Conservation (phyloP, 1,140 invertebrate species). For the Nilaparvata lugens region DNA sequence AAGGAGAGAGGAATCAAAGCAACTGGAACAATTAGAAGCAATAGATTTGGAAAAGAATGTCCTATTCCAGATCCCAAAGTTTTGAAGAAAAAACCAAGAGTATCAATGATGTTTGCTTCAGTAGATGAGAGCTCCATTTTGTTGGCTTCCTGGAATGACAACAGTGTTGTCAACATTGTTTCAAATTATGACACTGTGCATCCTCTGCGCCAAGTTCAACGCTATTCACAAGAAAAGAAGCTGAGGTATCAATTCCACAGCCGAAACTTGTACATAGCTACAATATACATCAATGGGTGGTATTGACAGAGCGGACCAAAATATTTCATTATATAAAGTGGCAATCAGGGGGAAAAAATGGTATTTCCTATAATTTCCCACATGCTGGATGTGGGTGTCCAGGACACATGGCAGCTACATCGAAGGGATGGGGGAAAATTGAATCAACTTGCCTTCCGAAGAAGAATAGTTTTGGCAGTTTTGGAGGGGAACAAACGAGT, state of each 20-base stretch:
- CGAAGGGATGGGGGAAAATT: conserved; percentile 21
- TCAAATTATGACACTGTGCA: conserved; percentile 10
- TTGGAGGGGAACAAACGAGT: conserved; percentile 3
- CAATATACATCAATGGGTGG: conserved; percentile 17
- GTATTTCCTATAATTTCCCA: conserved; percentile 32
- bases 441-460: conserved; percentile 23
- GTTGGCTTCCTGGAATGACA: conserved; percentile 16
- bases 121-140: background rate
- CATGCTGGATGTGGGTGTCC: conserved; percentile 27
- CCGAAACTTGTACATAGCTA: conserved; percentile 2
- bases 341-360: conserved; percentile 32
- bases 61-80: conserved; percentile 18
- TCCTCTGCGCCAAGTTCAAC: conserved; percentile 4
- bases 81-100: conserved; percentile 16
- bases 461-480: conserved; percentile 22
- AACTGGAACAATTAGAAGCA: conserved; percentile 27
- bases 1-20: conserved; percentile 17
- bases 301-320: conserved; percentile 34
- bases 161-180: conserved; percentile 8
- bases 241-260: background rate
- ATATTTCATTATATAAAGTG: conserved; percentile 31
- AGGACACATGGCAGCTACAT: conserved; percentile 32
- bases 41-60: conserved; percentile 20
- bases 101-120: background rate
- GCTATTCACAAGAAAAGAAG: conserved; percentile 8